phyloP scores from a whole-genome alignment of 1,140 invertebrate species.

The Phocides pigmalion region DNA sequence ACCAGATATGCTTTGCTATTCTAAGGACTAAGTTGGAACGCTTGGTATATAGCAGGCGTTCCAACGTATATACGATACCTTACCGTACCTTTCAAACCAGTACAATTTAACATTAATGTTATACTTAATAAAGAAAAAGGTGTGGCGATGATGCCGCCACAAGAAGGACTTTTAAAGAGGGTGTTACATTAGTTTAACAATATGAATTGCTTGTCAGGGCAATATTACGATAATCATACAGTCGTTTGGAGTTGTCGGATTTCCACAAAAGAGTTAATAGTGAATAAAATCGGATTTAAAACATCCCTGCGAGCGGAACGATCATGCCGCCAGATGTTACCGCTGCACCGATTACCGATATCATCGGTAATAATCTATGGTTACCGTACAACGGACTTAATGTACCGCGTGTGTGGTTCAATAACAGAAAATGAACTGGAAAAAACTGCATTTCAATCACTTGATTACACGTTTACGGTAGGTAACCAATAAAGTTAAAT shows the following conservation, averaged over 20 bases:
- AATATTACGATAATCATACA: background rate
- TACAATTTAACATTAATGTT: too few relatives aligned
- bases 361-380: slow-evolving; percentile 7
- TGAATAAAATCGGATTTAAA: slow-evolving; percentile 4
- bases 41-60: too few relatives aligned
- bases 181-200: too few relatives aligned
- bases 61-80: too few relatives aligned
- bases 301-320: background rate
- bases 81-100: too few relatives aligned
- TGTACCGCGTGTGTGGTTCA: background rate
- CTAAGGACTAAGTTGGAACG: too few relatives aligned
- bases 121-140: too few relatives aligned
- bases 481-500: too few relatives aligned
- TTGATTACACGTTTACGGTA: background rate
- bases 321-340: slow-evolving; percentile 4
- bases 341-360: slow-evolving; percentile 20
- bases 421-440: background rate
- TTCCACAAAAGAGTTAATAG: background rate
- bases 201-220: background rate
- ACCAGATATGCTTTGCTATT: too few relatives aligned
- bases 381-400: slow-evolving; percentile 19
- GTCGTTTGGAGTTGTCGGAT: background rate
- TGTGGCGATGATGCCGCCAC: too few relatives aligned
- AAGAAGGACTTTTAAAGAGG: too few relatives aligned
- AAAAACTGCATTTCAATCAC: slow-evolving; percentile 1